These are phyloP conservation scores for Fundulus diaphanus DNA, from an alignment of 2,797 vertebrate species.

Conservation along the genomic window DNA sequence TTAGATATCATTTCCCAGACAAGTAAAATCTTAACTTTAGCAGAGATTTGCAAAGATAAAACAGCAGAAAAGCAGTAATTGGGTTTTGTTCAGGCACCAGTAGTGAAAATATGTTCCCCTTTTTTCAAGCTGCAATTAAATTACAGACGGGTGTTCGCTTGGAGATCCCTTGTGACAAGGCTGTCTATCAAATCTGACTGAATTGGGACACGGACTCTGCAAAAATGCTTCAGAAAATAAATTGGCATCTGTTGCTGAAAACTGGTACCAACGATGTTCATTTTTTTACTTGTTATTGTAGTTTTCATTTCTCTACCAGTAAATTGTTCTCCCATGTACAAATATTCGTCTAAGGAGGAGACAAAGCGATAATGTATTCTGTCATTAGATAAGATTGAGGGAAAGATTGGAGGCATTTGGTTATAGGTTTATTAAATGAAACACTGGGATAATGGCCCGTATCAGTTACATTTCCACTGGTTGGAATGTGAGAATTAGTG, in stretches of 20 bases:
- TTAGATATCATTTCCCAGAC: not conserved
- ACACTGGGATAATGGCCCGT: not conserved
- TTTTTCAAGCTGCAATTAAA: constrained; percentile 54
- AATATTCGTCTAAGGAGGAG: not conserved
- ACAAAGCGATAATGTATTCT: not conserved
- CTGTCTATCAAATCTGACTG: constrained; percentile 60
- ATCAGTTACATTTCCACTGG: not conserved
- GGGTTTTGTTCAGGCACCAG: constrained; percentile 13
- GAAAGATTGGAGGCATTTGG: not conserved
- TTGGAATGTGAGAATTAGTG: not conserved
- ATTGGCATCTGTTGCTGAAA: constrained; percentile 41
- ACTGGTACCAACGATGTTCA: constrained; percentile 19
- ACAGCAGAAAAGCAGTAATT: constrained; percentile 15
- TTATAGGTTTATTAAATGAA: not conserved
- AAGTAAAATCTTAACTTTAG: constrained; percentile 4
- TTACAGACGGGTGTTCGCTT: constrained; percentile 38
- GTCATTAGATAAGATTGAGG: not conserved
- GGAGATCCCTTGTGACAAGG: constrained; percentile 46
- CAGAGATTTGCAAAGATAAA: constrained; percentile 11
- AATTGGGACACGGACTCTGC: constrained; percentile 46
- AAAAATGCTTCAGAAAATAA: constrained; percentile 34
- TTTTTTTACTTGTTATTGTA: constrained; percentile 2
- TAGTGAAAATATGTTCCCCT: constrained; percentile 25
- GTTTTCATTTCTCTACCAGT: constrained; percentile 10
- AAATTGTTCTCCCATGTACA: not conserved